phyloP scores from a whole-genome alignment of 2,113 vertebrate genomes.

The Nyctereutes procyonoides region DNA sequence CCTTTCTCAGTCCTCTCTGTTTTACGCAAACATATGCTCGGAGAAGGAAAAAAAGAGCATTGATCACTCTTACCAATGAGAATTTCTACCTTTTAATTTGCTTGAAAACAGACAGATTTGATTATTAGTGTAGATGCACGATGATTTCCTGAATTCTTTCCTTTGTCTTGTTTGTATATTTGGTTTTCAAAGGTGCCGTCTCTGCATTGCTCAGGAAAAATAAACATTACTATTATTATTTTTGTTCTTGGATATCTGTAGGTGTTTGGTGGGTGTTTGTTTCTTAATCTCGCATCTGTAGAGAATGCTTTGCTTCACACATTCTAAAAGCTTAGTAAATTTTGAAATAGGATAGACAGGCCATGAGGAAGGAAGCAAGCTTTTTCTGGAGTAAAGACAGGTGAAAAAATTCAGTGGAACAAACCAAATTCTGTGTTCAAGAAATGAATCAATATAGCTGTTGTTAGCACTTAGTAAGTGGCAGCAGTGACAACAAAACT shows the following conservation, averaged over 20 bases:
- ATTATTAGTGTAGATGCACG: neutral
- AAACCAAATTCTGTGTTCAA: constrained; percentile 49
- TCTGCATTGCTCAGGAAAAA: constrained; percentile 72
- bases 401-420: constrained; percentile 5
- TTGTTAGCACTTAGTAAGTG: neutral
- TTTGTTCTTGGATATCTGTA: constrained; percentile 73
- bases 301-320: constrained; percentile 76
- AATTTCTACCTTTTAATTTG: constrained; percentile 44
- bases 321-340: constrained; percentile 73
- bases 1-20: neutral
- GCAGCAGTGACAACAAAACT: neutral
- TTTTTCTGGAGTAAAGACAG: constrained; percentile 32
- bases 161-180: constrained; percentile 71
- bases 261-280: constrained; percentile 75
- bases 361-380: constrained; percentile 49
- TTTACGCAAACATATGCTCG: constrained; percentile 4
- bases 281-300: constrained; percentile 75
- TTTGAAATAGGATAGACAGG: constrained; percentile 75
- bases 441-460: neutral
- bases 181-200: constrained; percentile 75
- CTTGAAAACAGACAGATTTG: constrained; percentile 2
- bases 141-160: constrained; percentile 62
- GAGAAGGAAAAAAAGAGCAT: neutral
- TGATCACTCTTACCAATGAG: constrained; percentile 12
- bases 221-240: constrained; percentile 64